Evolutionary conservation across 2,888 invertebrate species (phyloP), one percentile per base, ranked within the genome.

Genomic region (Esperia sulphurella): DNA sequence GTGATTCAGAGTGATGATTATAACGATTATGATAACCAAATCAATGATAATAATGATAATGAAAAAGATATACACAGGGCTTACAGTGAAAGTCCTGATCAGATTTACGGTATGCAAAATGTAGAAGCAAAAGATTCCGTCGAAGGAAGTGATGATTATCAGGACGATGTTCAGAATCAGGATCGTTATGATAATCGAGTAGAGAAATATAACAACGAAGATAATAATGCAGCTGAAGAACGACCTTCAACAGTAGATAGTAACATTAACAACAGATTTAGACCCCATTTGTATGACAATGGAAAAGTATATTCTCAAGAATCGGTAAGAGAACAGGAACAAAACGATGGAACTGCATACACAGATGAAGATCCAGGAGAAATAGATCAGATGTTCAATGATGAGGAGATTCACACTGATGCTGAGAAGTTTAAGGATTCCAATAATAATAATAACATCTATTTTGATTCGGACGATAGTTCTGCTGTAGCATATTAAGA

Each of bases 371-470:
- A 71, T 50, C 55, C 64, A 0, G 58, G 56, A 14, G 74, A 70
- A 48, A 51, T 68, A 14, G 69, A 74, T 45, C 70, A 72, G 33
- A 61, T 62, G 51, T 72, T 69, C 29, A 72, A 77, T 53, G 74
- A 81, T 50, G 72, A 79, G 46, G 77, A 77, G 50, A 51, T 63
- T 14, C 68, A 68, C 13, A 68, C 62, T 48, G 58, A 65, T 31
- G 48, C 48, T 30, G 55, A 59, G 13, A 71, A 67, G 47, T 70
- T 68, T 51, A 77, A 61, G 51, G 80, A 80, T 53, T 60, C 64
- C 1, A 82, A 81, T 59, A 82, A 79, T 50, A 78, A 80, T 53
- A 82, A 79, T 50, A 78, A 80, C 53, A 72, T 79, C 35, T 63
- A 68, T 52, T 61, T 72, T 43, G 79, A 85, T 49, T 51, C 57